Conservation (phyloP, 2,888 invertebrate species). For the Eilema depressum region DNA sequence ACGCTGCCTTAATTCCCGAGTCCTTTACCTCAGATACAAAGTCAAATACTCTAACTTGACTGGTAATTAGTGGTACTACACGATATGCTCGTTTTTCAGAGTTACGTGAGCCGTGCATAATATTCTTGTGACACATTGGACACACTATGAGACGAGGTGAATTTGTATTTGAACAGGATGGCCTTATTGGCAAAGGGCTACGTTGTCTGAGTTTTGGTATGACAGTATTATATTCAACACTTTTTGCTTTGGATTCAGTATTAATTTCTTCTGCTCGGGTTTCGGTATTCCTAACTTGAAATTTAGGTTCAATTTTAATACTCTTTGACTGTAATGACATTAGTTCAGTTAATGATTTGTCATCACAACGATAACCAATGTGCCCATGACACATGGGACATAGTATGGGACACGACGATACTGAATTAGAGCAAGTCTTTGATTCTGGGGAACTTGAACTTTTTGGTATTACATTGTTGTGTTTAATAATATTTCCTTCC, state of each 20-base stretch:
- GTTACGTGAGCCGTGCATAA: conserved; percentile 13
- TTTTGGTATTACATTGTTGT: background rate
- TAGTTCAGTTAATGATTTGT: conserved; percentile 2
- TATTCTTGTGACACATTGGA: conserved; percentile 17
- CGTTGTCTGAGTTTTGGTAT: background rate
- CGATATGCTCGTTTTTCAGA: conserved; percentile 12
- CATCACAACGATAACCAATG: conserved; percentile 9
- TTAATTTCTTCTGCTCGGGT: background rate
- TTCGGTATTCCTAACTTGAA: conserved; percentile 1
- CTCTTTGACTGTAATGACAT: background rate
- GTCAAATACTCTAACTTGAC: conserved; percentile 4
- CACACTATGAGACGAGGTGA: conserved; percentile 1
- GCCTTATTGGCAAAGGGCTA: background rate
- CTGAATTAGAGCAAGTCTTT: conserved; percentile 2
- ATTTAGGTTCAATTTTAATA: background rate
- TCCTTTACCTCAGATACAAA: conserved; percentile 6
- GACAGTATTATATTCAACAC: background rate
- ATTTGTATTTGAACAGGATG: background rate
- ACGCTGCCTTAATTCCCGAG: background rate
- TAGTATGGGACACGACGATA: conserved; percentile 7
- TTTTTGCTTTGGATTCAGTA: background rate
- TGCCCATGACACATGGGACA: conserved; percentile 14
- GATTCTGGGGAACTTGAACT: background rate
- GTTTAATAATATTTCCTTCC: background rate
- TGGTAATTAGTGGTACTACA: background rate